Evolutionary conservation across 1,140 invertebrate species (phyloP), one percentile per base, ranked within the genome.

Genomic region (Macrotrachela quadricornifera): DNA sequence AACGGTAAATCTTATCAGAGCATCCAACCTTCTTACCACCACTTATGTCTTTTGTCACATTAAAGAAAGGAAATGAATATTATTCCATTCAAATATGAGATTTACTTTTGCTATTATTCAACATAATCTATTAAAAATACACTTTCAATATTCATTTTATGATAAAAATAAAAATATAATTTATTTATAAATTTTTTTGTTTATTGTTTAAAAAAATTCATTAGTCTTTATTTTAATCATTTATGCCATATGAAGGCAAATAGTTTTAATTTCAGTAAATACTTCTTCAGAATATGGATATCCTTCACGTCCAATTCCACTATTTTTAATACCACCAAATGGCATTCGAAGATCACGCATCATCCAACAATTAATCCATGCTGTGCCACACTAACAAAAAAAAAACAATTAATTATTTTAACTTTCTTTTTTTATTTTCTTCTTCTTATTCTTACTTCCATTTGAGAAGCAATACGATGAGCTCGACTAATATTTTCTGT

Each of bases 281-380:
- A 78, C 76, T 44, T 77, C 74, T 43, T 75, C 51, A 0, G 75
- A 77, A 46, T 77, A 73, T 17, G 64, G 58, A 6, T 67, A 70
- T 14, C 75, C 72, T 64, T 78, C 76, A 15, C 73, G 59, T 15
- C 77, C 76, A 11, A 70, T 63, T 1, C 76, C 76, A 18, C 75
- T 77, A 54, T 69, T 61, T 61, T 78, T 78, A 30, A 66, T 64
- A 42, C 77, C 77, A 44, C 76, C 77, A 61, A 78, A 78, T 6
- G 76, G 77, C 74, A 78, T 73, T 54, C 75, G 73, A 14, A 78
- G 61, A 53, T 73, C 71, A 37, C 71, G 59, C 13, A 76, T 64
- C 55, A 78, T 56, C 76, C 77, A 78, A 59, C 74, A 77, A 55
- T 78, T 78, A 16, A 68, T 68, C 76, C 76, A 78, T 17, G 78